Evolutionary conservation across 37 sponge, comb jelly and placozoan species (phyloP), one percentile per base, ranked within the genome.

Genomic region (Trichoplax adhaerens): DNA sequence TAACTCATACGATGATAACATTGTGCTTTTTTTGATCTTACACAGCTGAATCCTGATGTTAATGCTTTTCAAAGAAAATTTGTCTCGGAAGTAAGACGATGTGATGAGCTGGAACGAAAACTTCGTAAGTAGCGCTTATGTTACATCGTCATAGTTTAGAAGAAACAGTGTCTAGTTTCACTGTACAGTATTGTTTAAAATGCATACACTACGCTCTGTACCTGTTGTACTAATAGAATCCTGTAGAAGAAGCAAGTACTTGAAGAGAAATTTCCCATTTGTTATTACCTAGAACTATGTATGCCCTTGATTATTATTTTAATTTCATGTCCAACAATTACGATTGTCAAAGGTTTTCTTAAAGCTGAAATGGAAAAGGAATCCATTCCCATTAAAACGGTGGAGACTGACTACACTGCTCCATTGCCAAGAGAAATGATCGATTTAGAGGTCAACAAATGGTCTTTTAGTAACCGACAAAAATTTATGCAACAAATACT

Each of bases 61-160:
- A 97, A 85, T 80, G 99, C 99, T 29, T 97, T 97, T 74, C 93
- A 92, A 65, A 68, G 99, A 54, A 97, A 97, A 73, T 97, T 86
- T 80, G 92, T 89, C 55, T 90, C 87, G 59, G 99, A 97, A 69
- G 85, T 97, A 1, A 75, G 93, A 57, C 78, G 99, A 7, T 86
- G 93, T 81, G 99, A 97, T 48, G 99, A 97, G 76, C 91, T 97
- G 91, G 99, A 97, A 65, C 71, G 99, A 66, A 88, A 80, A 69
- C 76, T 97, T 48, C 72, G 93, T 91, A 68, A 86, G 93, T 79
- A 3, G 29, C 29, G 29, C 29, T 29, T 29, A 29, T 29, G 29
- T 29, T 29, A 29, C 29, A 29, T 29, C 29, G 29, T 29, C 29
- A 29, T 29, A 29, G 29, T 29, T 29, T 29, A 29, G 29, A 29